phyloP scores from a whole-genome alignment of 1,140 invertebrate species.

The Apis cerana region DNA sequence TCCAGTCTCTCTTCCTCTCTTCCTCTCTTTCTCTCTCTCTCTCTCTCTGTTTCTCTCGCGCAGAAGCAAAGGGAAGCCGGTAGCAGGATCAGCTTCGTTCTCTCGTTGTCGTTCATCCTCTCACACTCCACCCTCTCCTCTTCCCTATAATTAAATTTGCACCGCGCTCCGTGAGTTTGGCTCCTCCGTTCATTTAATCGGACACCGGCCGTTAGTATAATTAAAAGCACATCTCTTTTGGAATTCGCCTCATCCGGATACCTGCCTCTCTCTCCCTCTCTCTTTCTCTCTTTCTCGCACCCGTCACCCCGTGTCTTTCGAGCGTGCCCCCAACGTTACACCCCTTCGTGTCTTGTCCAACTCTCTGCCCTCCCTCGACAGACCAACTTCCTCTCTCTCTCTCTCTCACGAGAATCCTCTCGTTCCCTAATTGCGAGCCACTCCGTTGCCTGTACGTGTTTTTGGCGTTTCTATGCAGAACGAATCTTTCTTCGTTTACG shows the following conservation, averaged over 20 bases:
- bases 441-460: slow-evolving; percentile 41
- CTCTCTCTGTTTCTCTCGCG: background rate
- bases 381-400: background rate
- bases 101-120: slow-evolving; percentile 37
- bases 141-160: slow-evolving; percentile 78
- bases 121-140: slow-evolving; percentile 11
- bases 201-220: slow-evolving; percentile 75
- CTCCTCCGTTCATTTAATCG: slow-evolving; percentile 77
- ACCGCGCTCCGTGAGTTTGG: slow-evolving; percentile 68
- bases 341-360: background rate
- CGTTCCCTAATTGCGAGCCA: slow-evolving; percentile 57
- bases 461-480: slow-evolving; percentile 51
- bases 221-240: slow-evolving; percentile 78
- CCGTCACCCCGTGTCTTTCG: background rate
- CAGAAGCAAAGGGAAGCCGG: too few species aligned
- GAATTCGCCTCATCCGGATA: slow-evolving; percentile 65
- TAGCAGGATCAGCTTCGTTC: slow-evolving; percentile 42
- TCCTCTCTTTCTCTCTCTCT: background rate
- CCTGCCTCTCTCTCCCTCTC: background rate
- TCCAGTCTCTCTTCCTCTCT: slow-evolving; percentile 30
- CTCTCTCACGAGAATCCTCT: slow-evolving; percentile 44
- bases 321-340: background rate
- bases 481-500: slow-evolving; percentile 15
- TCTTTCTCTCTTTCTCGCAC: background rate
- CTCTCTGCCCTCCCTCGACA: slow-evolving; percentile 2